A percentile compares a stretch with the other conserved stretches of the same genome.
These are phyloP conservation scores for Saxicola maurus DNA, from an alignment of 2,797 vertebrate species.

Conservation along the genomic window DNA sequence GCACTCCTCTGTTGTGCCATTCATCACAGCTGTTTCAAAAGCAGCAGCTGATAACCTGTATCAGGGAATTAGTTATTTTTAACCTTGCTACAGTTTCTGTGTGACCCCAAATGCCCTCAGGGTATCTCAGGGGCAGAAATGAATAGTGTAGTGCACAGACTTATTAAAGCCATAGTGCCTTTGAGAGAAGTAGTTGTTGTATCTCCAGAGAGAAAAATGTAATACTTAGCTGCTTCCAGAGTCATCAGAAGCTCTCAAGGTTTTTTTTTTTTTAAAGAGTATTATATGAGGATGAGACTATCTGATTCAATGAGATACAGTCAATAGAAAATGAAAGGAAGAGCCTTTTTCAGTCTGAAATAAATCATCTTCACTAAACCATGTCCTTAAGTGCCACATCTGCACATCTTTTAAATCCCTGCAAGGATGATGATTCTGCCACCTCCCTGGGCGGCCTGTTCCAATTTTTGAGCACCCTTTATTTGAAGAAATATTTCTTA, in stretches of 20 bases:
- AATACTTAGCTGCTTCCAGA: neutral
- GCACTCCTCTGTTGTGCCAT: neutral
- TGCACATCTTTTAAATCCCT: neutral
- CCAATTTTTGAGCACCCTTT: neutral
- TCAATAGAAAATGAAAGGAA: neutral
- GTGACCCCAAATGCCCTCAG: neutral
- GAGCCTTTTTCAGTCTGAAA: neutral
- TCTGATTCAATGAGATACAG: neutral
- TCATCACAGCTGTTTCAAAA: slow-evolving; percentile 5
- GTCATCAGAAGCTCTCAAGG: neutral
- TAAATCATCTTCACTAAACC: neutral
- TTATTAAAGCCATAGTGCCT: neutral
- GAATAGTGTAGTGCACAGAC: neutral
- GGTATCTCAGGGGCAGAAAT: neutral
- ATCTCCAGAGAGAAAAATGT: neutral
- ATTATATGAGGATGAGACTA: neutral
- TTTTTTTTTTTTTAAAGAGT: neutral
- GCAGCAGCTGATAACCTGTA: neutral
- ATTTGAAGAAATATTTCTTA: neutral
- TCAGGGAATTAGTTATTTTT: slow-evolving; percentile 18
- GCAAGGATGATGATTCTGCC: neutral
- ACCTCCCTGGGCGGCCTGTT: neutral
- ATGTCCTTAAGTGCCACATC: neutral
- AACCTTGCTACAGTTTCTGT: neutral
- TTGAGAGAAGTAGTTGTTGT: neutral